phyloP scores from a whole-genome alignment of 2,888 invertebrate species.

The Bursaphelenchus okinawaensis region DNA sequence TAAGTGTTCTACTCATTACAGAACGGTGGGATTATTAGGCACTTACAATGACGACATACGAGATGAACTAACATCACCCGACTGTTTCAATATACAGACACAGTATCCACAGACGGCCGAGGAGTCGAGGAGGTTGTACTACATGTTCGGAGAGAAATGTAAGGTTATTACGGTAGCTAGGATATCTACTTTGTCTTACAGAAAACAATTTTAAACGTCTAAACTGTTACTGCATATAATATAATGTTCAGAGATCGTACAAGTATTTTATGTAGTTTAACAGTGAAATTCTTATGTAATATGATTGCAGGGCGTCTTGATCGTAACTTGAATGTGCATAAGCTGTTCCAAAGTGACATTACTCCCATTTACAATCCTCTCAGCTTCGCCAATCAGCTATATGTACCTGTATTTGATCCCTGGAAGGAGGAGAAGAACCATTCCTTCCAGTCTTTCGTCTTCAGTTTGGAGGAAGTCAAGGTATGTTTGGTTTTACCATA shows the following conservation, averaged over 20 bases:
- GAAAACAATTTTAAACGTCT: too few relatives aligned
- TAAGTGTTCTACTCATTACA: constrained; percentile 23
- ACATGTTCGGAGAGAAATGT: constrained; percentile 32
- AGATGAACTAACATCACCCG: constrained; percentile 40
- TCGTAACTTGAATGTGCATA: constrained; percentile 20
- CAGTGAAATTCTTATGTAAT: constrained; percentile 11
- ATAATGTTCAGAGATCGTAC: too few relatives aligned
- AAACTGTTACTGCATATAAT: too few relatives aligned
- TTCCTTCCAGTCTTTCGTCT: constrained; percentile 29
- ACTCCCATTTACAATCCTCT: constrained; percentile 33
- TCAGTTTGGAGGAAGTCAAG: constrained; percentile 32
- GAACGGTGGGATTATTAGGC: constrained; percentile 35
- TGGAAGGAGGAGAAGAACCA: constrained; percentile 19
- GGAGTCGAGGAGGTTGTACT: constrained; percentile 25
- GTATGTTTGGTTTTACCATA: constrained; percentile 4
- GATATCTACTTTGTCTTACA: too few relatives aligned
- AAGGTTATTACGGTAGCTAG: too few relatives aligned
- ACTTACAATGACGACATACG: constrained; percentile 31
- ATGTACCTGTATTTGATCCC: constrained; percentile 32
- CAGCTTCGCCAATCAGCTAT: constrained; percentile 30
- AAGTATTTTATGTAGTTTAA: too few relatives aligned
- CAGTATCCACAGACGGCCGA: constrained; percentile 30
- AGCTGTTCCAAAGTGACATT: constrained; percentile 25
- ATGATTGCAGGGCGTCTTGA: constrained; percentile 30
- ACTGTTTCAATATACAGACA: constrained; percentile 26